These are phyloP conservation scores for Ammospiza caudacuta DNA, from an alignment of 2,113 vertebrate genomes.

Conservation along the genomic window DNA sequence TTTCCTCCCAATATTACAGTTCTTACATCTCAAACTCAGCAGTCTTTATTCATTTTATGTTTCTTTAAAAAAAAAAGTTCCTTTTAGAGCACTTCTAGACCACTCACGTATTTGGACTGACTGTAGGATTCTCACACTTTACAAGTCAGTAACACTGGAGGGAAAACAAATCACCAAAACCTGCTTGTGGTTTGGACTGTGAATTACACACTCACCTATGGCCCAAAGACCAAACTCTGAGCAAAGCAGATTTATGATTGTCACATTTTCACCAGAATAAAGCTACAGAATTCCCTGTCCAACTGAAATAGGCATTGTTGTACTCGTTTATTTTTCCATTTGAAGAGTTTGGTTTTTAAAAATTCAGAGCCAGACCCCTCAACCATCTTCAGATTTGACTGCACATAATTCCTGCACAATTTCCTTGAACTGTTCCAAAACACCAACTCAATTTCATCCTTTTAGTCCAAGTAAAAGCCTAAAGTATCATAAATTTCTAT, in stretches of 20 bases:
- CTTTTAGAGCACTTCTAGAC: not conserved
- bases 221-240: not conserved
- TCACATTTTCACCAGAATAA: not conserved
- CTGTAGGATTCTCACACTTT: not conserved
- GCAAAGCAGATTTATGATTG: not conserved
- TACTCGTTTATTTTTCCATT: constrained; percentile 8
- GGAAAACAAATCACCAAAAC: not conserved
- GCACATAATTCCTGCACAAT: not conserved
- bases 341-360: not conserved
- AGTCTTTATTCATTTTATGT: not conserved
- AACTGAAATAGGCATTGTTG: not conserved
- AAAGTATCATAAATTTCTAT: not conserved
- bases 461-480: not conserved
- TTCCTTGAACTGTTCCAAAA: constrained; percentile 7
- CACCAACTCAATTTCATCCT: not conserved
- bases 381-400: not conserved
- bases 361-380: not conserved
- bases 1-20: not conserved
- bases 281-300: not conserved
- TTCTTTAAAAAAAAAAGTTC: not conserved
- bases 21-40: not conserved
- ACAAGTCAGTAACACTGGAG: fast-evolving
- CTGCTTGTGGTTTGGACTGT: not conserved
- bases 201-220: not conserved
- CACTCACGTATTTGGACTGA: not conserved